Percentiles rank a stretch among this genome's conserved stretches.
Conservation (phyloP, 2,797 vertebrate genomes). For the Dryobates pubescens region DNA sequence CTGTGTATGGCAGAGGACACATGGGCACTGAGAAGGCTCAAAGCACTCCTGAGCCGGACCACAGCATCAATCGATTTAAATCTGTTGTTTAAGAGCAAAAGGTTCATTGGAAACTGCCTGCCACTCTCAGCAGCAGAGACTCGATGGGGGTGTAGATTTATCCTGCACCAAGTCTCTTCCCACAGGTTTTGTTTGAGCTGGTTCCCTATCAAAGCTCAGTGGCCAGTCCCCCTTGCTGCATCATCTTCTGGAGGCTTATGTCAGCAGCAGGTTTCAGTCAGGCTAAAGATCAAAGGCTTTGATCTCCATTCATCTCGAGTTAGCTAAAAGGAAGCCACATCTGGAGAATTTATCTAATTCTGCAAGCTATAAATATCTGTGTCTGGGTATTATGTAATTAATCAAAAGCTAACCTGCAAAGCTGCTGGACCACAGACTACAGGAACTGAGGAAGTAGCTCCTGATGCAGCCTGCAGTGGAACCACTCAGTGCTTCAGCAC, state of each 20-base stretch:
- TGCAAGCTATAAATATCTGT: conserved; percentile 47
- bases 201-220: not conserved
- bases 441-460: not conserved
- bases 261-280: conserved; percentile 60
- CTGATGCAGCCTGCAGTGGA: not conserved
- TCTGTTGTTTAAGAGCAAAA: conserved; percentile 19
- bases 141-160: not conserved
- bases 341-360: conserved; percentile 57
- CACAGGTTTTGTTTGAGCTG: not conserved
- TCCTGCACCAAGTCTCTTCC: not conserved
- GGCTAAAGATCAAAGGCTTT: conserved; percentile 73
- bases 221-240: not conserved
- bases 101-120: not conserved
- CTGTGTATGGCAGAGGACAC: not conserved
- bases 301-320: conserved; percentile 53
- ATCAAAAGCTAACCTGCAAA: conserved; percentile 69
- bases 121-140: not conserved
- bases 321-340: conserved; percentile 62
- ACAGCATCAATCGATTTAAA: conserved; percentile 57
- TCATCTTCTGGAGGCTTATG: conserved; percentile 41
- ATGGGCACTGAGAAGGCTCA: not conserved
- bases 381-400: conserved; percentile 53
- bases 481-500: not conserved
- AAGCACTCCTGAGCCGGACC: conserved; percentile 38
- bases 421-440: not conserved